Conservation (phyloP, 2,113 vertebrate species). For the Cephalopholis sonnerati region DNA sequence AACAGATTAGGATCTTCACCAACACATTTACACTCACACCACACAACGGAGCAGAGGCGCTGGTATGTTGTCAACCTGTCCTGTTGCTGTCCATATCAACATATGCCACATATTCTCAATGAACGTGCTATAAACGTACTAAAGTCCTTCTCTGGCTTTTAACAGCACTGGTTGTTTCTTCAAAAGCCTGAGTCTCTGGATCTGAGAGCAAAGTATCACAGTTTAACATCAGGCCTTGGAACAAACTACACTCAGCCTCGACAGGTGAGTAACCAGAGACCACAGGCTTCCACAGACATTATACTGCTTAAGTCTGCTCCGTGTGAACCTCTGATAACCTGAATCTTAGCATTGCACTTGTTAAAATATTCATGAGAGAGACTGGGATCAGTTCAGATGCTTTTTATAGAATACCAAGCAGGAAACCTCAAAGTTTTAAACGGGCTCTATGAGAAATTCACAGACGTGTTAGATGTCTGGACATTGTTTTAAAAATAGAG, state of each 20-base stretch:
- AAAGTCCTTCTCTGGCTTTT: slow-evolving; percentile 26
- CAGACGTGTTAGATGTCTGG: too few relatives aligned
- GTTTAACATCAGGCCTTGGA: slow-evolving; percentile 88
- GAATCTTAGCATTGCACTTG: not conserved
- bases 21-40: slow-evolving; percentile 92
- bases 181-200: slow-evolving; percentile 89
- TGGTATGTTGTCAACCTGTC: slow-evolving; percentile 86
- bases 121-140: not conserved
- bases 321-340: not conserved
- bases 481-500: too few relatives aligned
- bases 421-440: not conserved
- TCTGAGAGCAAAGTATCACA: slow-evolving; percentile 89
- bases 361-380: not conserved
- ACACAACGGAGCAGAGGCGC: slow-evolving; percentile 91
- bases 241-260: slow-evolving; percentile 82
- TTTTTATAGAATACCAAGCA: not conserved
- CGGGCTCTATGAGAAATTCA: too few relatives aligned
- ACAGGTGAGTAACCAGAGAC: slow-evolving; percentile 79
- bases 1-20: slow-evolving; percentile 92
- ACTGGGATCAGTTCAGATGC: not conserved
- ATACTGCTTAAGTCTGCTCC: not conserved
- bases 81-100: not conserved
- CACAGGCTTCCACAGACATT: not conserved
- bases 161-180: slow-evolving; percentile 89
- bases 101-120: not conserved